These are phyloP conservation scores for Heteractis magnifica DNA, from an alignment of 92 coral and sea anemone species.

Conservation along the genomic window DNA sequence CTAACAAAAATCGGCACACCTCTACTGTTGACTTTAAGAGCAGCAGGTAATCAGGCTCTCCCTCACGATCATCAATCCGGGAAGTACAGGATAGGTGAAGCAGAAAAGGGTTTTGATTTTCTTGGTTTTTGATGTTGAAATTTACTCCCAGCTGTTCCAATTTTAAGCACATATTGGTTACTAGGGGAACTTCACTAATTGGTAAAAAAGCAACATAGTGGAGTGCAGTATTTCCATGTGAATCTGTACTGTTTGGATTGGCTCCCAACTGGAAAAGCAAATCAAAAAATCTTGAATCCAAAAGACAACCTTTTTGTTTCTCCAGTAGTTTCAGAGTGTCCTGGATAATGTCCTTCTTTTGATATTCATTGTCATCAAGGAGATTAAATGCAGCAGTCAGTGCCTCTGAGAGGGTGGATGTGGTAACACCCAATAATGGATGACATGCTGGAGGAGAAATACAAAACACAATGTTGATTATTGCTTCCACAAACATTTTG, in stretches of 20 bases:
- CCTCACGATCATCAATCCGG: too few relatives aligned
- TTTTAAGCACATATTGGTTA: neutral
- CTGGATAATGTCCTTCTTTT: neutral
- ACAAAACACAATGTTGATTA: neutral
- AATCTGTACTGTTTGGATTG: neutral
- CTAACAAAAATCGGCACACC: neutral
- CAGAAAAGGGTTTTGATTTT: conserved; percentile 2
- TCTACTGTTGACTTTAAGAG: neutral
- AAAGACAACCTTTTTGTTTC: neutral
- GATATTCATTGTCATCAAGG: too few relatives aligned
- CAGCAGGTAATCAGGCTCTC: too few relatives aligned
- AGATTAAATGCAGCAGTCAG: neutral
- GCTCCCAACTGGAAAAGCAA: neutral
- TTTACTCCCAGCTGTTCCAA: neutral
- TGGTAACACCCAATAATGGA: too few relatives aligned
- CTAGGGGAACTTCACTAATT: neutral
- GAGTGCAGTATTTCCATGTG: neutral
- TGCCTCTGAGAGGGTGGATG: neutral
- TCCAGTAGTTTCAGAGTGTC: neutral
- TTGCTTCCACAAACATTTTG: neutral
- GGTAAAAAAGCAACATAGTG: neutral
- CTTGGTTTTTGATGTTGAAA: neutral
- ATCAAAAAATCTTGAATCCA: neutral
- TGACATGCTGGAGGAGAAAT: neutral
- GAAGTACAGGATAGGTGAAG: neutral